phyloP scores from a whole-genome alignment of 2,113 vertebrate species.

The Sialia sialis region DNA sequence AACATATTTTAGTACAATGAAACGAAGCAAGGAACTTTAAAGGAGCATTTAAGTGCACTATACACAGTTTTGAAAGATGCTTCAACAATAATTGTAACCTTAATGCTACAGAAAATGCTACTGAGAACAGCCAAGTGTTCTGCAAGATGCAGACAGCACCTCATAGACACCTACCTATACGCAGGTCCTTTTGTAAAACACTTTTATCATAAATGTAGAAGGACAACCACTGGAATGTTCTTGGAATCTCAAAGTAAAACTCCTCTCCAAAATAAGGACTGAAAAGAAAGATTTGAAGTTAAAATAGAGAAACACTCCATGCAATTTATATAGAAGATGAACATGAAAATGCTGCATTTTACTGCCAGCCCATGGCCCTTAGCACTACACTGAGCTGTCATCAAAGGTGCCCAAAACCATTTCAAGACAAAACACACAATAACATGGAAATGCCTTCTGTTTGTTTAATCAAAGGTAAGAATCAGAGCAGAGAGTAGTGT shows the following conservation, averaged over 20 bases:
- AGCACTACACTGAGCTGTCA: background rate
- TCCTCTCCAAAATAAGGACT: conserved; percentile 98
- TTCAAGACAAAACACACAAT: background rate
- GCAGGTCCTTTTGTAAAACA: conserved; percentile 90
- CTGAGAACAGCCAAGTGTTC: background rate
- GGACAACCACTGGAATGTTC: conserved; percentile 95
- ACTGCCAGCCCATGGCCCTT: background rate
- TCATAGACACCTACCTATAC: conserved; percentile 83
- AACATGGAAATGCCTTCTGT: background rate
- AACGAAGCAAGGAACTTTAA: background rate
- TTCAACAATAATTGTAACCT: background rate
- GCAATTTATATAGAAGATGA: background rate
- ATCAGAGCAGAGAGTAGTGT: background rate
- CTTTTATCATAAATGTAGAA: conserved; percentile 97
- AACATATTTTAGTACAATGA: background rate
- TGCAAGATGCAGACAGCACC: background rate
- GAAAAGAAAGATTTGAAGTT: background rate
- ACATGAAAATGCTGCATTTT: background rate
- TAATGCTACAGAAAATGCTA: background rate
- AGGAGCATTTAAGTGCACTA: background rate
- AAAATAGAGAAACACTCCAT: background rate
- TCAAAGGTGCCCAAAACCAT: background rate
- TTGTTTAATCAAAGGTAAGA: background rate
- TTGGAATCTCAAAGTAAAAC: conserved; percentile 98
- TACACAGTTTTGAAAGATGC: background rate